phyloP scores from a whole-genome alignment of 2,888 invertebrate species.

The Tenthredo amoena region DNA sequence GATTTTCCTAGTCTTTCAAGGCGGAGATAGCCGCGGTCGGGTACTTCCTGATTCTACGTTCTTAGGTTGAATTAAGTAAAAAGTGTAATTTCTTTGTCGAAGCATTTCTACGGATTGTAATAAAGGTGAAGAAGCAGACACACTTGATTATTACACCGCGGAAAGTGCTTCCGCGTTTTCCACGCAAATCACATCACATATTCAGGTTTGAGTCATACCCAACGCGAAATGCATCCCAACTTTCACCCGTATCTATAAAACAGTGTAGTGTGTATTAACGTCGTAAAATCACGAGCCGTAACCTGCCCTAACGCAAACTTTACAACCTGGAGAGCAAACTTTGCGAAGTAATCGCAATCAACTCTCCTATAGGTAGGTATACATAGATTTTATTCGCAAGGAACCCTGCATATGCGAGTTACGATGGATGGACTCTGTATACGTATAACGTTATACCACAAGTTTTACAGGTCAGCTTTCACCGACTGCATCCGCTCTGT shows the following conservation, averaged over 20 bases:
- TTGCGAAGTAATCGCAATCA: constrained; percentile 21
- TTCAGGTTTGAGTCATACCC: not conserved
- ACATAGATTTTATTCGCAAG: not conserved
- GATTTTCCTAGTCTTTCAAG: constrained; percentile 15
- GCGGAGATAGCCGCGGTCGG: not conserved
- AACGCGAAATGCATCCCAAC: constrained; percentile 46
- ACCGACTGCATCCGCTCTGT: constrained; percentile 43
- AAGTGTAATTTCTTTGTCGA: not conserved
- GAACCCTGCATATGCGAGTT: constrained; percentile 22
- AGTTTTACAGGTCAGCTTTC: constrained; percentile 46
- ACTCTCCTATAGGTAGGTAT: not conserved
- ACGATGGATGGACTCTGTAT: constrained; percentile 31
- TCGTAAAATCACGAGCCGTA: constrained; percentile 17
- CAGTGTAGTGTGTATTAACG: not conserved
- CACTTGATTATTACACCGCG: not conserved
- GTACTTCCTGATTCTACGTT: not conserved
- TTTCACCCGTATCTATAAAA: constrained; percentile 29
- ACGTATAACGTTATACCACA: not conserved
- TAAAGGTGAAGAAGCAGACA: not conserved
- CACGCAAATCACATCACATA: not conserved
- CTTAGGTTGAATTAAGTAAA: not conserved
- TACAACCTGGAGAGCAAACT: constrained; percentile 25
- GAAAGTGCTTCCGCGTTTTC: constrained; percentile 31
- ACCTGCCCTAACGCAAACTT: constrained; percentile 22
- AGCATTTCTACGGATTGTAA: not conserved